Conservation (phyloP, 92 coral and sea anemone species). For the Epizoanthus stellaris region DNA sequence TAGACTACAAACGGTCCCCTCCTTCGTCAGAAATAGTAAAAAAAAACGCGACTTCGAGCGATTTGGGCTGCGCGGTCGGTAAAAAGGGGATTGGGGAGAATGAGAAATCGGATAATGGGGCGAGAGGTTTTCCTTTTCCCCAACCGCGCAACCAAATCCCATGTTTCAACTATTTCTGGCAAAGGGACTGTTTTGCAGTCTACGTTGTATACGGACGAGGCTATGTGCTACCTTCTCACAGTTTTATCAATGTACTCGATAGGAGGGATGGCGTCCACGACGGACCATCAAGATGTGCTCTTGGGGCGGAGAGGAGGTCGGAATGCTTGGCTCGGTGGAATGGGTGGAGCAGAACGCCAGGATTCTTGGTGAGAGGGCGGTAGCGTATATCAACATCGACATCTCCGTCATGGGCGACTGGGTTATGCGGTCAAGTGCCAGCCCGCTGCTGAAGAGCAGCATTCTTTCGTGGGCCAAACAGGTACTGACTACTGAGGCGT, state of each 20-base stretch:
- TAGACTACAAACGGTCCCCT: too few relatives aligned
- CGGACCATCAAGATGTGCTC: conserved; percentile 58
- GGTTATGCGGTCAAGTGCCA: conserved; percentile 2
- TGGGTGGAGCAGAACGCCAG: conserved; percentile 61
- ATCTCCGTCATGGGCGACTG: conserved; percentile 47
- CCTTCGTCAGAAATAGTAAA: too few relatives aligned
- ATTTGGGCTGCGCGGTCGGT: too few relatives aligned
- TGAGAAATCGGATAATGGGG: background rate
- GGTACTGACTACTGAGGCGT: background rate
- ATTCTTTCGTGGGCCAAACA: conserved; percentile 17
- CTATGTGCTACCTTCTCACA: background rate
- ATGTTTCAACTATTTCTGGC: too few relatives aligned
- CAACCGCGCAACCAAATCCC: too few relatives aligned
- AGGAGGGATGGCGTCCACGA: conserved; percentile 58
- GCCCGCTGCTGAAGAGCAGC: conserved; percentile 44
- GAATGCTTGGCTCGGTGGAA: conserved; percentile 47
- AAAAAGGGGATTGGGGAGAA: background rate
- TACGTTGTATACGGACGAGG: background rate
- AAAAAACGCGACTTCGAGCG: too few relatives aligned
- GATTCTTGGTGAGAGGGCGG: conserved; percentile 56
- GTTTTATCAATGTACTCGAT: too few relatives aligned
- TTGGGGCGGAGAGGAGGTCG: conserved; percentile 58
- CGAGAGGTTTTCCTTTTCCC: too few relatives aligned
- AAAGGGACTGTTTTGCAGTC: background rate
- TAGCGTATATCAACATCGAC: conserved; percentile 59